Conservation (phyloP, 1,140 invertebrate species). For the Drepana arcuata region DNA sequence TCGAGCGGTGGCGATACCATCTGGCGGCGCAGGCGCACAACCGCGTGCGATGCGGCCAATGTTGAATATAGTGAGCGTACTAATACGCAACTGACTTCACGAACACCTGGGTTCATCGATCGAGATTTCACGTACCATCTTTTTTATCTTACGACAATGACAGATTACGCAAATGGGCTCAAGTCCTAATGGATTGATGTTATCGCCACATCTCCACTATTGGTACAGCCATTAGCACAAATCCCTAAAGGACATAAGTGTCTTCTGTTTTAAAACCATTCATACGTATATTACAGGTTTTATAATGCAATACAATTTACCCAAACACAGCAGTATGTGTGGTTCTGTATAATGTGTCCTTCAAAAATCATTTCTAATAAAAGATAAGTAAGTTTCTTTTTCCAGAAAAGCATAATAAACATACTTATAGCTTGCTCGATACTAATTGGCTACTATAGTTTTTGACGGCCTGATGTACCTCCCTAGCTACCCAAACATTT, state of each 20-base stretch:
- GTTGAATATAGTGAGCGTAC: neutral
- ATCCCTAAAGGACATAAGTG: constrained; percentile 56
- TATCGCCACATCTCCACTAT: constrained; percentile 22
- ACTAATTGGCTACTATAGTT: too few relatives aligned
- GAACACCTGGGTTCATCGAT: constrained; percentile 33
- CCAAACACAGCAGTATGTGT: neutral
- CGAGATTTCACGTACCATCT: constrained; percentile 22
- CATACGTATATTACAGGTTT: neutral
- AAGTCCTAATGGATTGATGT: constrained; percentile 44
- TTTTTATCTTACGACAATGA: constrained; percentile 12
- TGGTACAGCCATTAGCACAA: constrained; percentile 51
- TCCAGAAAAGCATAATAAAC: neutral
- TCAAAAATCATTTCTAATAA: too few relatives aligned
- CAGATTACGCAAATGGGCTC: constrained; percentile 22
- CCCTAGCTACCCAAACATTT: too few relatives aligned
- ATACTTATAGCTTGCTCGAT: neutral
- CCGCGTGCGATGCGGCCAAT: neutral
- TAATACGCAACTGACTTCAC: constrained; percentile 8
- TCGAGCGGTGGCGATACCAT: constrained; percentile 44
- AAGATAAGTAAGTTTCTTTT: neutral
- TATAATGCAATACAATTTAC: neutral
- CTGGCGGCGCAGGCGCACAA: constrained; percentile 43
- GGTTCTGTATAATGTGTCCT: too few relatives aligned
- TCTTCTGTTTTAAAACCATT: constrained; percentile 2
- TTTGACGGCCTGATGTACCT: too few relatives aligned